These are phyloP conservation scores for Isotomurus palustris DNA, from an alignment of 2,888 invertebrate genomes.

Conservation along the genomic window DNA sequence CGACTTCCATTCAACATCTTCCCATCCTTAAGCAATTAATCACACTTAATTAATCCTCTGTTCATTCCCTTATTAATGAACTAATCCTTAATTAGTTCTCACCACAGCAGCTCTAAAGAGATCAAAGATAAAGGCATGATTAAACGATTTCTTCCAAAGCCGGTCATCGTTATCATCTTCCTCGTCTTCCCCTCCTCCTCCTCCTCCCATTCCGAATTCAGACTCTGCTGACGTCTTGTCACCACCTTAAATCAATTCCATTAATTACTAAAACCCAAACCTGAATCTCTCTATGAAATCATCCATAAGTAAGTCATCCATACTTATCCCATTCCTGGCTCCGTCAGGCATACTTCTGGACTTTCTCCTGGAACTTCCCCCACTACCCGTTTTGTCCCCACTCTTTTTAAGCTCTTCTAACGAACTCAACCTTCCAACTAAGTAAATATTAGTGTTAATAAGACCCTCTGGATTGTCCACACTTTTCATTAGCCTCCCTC, in stretches of 20 bases:
- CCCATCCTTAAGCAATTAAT: not conserved
- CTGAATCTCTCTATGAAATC: not conserved
- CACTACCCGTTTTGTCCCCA: too few species aligned
- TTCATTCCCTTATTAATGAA: too few species aligned
- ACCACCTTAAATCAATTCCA: not conserved
- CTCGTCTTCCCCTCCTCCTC: not conserved
- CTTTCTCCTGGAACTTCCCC: too few species aligned
- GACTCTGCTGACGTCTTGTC: not conserved
- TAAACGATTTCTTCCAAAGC: not conserved
- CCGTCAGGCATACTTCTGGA: constrained; percentile 8
- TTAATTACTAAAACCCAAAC: not conserved
- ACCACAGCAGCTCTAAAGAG: constrained; percentile 1
- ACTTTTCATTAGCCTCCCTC: too few species aligned
- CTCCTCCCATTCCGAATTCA: not conserved
- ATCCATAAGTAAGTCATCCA: not conserved
- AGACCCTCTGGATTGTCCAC: too few species aligned
- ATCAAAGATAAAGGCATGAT: not conserved
- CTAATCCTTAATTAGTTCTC: too few species aligned
- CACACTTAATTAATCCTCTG: too few species aligned
- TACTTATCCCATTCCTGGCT: constrained; percentile 5
- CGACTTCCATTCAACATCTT: not conserved
- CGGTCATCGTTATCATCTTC: not conserved
- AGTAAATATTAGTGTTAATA: too few species aligned
- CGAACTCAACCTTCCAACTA: too few species aligned
- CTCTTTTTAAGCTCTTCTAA: too few species aligned